Evolutionary conservation across 2,797 vertebrate species (phyloP).

Genomic region (Diglossa cyanea): DNA sequence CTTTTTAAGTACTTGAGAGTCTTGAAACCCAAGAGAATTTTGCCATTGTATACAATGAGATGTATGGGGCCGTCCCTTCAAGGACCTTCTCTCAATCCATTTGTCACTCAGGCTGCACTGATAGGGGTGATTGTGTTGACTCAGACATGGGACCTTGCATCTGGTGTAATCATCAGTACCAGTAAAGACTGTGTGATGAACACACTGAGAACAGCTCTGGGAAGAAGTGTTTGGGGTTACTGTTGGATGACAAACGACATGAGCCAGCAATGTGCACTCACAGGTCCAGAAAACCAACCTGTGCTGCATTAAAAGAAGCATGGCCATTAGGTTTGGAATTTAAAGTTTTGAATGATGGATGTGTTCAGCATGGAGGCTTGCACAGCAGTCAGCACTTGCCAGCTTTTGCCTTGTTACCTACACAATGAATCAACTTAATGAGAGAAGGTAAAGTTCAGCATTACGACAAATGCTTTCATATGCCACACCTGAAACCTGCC

Average conservation of each 20-base stretch:
- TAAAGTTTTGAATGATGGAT: slow-evolving; percentile 76
- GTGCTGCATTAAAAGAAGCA: not conserved
- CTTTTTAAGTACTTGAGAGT: not conserved
- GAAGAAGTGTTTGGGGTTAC: not conserved
- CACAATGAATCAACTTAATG: slow-evolving; percentile 87
- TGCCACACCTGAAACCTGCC: not conserved
- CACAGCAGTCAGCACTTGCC: slow-evolving; percentile 73
- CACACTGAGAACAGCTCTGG: not conserved
- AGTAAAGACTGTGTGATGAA: not conserved
- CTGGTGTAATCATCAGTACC: not conserved
- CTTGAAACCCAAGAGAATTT: not conserved
- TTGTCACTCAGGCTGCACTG: not conserved
- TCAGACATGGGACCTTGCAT: not conserved
- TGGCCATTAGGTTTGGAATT: not conserved
- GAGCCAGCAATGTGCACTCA: fast-evolving
- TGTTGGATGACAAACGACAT: not conserved
- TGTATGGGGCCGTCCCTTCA: not conserved
- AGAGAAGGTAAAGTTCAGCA: slow-evolving; percentile 78
- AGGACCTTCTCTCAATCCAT: not conserved
- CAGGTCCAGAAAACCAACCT: not conserved
- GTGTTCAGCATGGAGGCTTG: slow-evolving; percentile 46
- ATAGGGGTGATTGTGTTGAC: not conserved
- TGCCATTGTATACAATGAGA: not conserved
- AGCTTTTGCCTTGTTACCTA: slow-evolving; percentile 77
- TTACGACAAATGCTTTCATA: slow-evolving; percentile 75